Percentiles rank a stretch among this genome's conserved stretches.
Evolutionary conservation across 1,140 invertebrate species (phyloP).

Genomic region (Aporrectodea caliginosa): DNA sequence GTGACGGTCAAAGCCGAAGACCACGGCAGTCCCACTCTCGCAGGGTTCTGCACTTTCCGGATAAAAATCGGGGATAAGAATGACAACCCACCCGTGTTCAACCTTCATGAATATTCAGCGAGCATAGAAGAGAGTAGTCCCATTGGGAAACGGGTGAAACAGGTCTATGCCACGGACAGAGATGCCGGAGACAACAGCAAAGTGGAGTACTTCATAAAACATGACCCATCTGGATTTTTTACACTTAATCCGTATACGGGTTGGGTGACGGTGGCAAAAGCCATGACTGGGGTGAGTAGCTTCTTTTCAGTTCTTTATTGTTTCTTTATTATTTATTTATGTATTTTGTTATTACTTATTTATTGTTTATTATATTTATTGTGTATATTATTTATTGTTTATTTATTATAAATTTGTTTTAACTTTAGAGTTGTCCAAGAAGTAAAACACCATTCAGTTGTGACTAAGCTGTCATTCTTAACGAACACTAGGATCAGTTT

Average conservation of each 20-base stretch:
- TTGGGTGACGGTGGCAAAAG: constrained; percentile 49
- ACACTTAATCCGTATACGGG: constrained; percentile 20
- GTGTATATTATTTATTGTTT: no score
- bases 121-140: constrained; percentile 96
- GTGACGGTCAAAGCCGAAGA: constrained; percentile 90
- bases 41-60: constrained; percentile 92
- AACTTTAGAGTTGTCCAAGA: no score
- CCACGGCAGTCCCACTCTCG: constrained; percentile 70
- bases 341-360: no score
- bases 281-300: constrained; percentile 58
- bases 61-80: constrained; percentile 94
- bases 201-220: constrained; percentile 28
- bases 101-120: constrained; percentile 85
- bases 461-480: no score
- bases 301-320: no score
- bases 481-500: no score
- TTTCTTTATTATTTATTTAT: no score
- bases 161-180: constrained; percentile 67
- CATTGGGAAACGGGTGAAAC: constrained; percentile 92
- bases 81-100: constrained; percentile 92
- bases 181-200: constrained; percentile 32
- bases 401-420: no score
- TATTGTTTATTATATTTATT: no score
- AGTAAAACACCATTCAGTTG: no score
- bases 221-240: constrained; percentile 19